These are phyloP conservation scores for Macrocentrus cingulum DNA, from an alignment of 1,140 invertebrate genomes.

Conservation along the genomic window DNA sequence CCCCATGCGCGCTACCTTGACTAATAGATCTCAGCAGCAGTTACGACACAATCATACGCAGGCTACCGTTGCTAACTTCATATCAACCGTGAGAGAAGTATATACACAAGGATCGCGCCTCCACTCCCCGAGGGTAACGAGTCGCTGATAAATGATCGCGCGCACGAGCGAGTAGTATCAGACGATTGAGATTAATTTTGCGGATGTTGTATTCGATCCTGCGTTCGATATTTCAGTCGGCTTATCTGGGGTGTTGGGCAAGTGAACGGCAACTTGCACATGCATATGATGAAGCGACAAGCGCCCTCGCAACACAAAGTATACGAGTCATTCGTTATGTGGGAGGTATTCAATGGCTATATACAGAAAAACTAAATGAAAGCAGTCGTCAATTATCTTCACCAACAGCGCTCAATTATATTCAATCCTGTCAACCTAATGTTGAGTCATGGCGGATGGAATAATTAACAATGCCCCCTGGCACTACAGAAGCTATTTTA, in stretches of 20 bases:
- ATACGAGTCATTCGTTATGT: constrained; percentile 10
- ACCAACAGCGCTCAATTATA: constrained; percentile 29
- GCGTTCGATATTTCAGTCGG: constrained; percentile 21
- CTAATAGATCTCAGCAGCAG: constrained; percentile 51
- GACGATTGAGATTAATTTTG: constrained; percentile 49
- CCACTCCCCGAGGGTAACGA: constrained; percentile 26
- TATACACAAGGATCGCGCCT: constrained; percentile 10
- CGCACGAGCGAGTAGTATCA: constrained; percentile 2
- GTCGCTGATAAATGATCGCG: constrained; percentile 44
- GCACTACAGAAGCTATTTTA: too few species aligned
- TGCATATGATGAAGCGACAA: neutral
- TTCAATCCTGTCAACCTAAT: constrained; percentile 15
- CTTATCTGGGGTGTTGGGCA: neutral
- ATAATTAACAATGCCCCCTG: constrained; percentile 21
- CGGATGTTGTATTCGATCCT: constrained; percentile 25
- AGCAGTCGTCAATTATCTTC: constrained; percentile 31
- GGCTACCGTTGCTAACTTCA: constrained; percentile 50
- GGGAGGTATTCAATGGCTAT: too few species aligned
- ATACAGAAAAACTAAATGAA: neutral
- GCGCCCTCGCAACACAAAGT: neutral
- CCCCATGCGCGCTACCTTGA: constrained; percentile 38
- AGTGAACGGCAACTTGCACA: constrained; percentile 4
- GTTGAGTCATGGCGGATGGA: constrained; percentile 23
- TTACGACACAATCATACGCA: constrained; percentile 50
- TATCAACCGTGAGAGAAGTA: constrained; percentile 45